Evolutionary conservation across 2,888 invertebrate species (phyloP).

Genomic region (Morinoia aosen): DNA sequence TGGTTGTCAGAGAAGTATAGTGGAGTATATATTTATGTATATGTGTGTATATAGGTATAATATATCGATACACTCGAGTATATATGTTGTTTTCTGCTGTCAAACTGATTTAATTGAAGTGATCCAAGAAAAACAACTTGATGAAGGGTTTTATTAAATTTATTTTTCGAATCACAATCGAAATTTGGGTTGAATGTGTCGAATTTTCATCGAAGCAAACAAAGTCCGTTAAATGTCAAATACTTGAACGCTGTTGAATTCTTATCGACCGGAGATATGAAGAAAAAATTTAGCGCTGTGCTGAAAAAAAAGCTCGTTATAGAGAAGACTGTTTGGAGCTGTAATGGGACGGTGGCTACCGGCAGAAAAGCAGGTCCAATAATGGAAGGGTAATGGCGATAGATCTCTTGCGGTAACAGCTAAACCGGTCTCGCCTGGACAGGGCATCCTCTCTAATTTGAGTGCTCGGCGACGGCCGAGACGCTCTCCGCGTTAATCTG

Average conservation of each 20-base stretch:
- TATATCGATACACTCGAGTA: too few species aligned
- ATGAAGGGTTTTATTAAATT: not conserved
- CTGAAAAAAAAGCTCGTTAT: not conserved
- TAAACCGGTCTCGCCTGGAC: slow-evolving; percentile 37
- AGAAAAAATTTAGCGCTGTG: not conserved
- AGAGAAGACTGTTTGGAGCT: not conserved
- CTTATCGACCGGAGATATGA: not conserved
- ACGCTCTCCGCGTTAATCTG: slow-evolving; percentile 14
- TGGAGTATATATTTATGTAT: not conserved
- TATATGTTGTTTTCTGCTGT: not conserved
- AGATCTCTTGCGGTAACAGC: slow-evolving; percentile 48
- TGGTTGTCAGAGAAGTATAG: not conserved
- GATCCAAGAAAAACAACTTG: not conserved
- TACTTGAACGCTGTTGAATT: not conserved
- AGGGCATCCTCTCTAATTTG: slow-evolving; percentile 41
- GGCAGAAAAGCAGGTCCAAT: slow-evolving; percentile 43
- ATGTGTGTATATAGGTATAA: too few species aligned
- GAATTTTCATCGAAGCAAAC: not conserved
- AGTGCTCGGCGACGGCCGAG: slow-evolving; percentile 31
- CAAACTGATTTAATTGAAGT: not conserved
- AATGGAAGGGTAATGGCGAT: slow-evolving; percentile 44
- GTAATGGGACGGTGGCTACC: slow-evolving; percentile 37
- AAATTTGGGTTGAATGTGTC: not conserved
- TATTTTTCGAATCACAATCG: not conserved
- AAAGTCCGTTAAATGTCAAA: not conserved